Conservation (phyloP, 2,888 invertebrate species). For the Entomobrya proxima region DNA sequence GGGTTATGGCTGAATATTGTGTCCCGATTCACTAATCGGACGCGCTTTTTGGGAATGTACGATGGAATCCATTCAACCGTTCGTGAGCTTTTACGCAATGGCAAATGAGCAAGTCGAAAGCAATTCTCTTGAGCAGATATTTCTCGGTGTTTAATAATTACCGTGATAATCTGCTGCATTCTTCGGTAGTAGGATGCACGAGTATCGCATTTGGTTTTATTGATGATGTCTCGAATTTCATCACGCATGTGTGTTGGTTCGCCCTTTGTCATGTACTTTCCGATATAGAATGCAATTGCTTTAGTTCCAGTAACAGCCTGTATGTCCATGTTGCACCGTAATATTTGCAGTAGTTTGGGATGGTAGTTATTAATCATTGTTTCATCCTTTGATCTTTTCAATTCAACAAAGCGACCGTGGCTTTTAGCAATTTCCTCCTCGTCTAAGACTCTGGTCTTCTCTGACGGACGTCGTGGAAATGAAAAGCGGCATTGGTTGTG, state of each 20-base stretch:
- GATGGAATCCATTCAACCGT: background rate
- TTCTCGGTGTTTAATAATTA: background rate
- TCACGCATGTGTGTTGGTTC: no score
- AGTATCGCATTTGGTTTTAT: no score
- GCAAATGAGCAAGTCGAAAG: background rate
- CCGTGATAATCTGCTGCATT: background rate
- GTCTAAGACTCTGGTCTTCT: constrained; percentile 11
- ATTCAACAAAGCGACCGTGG: no score
- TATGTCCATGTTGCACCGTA: no score
- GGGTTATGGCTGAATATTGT: no score
- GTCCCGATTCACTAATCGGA: background rate
- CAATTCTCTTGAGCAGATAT: background rate
- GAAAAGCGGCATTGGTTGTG: background rate
- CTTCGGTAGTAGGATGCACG: background rate
- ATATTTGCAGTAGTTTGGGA: no score
- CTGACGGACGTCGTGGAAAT: background rate
- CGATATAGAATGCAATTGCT: no score
- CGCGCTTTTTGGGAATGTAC: background rate
- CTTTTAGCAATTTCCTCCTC: no score
- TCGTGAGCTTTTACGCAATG: background rate
- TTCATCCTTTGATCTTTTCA: constrained; percentile 25
- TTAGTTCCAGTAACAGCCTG: no score
- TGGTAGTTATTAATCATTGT: constrained; percentile 44
- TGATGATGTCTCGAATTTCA: no score
- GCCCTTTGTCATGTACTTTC: no score